phyloP scores from a whole-genome alignment of 2,797 vertebrate genomes.

The Miichthys miiuy region DNA sequence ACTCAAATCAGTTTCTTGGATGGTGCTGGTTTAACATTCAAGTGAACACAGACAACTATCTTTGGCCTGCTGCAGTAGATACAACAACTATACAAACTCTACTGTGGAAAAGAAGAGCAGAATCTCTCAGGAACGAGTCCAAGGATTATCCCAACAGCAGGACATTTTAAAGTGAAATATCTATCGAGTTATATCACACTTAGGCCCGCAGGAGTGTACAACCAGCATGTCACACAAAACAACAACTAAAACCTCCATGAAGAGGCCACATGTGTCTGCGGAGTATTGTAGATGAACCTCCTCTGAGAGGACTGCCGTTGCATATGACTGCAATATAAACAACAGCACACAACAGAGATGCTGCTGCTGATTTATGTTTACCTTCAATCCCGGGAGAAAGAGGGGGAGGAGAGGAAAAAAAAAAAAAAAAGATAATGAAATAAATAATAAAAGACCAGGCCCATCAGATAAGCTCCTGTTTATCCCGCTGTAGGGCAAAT shows the following conservation, averaged over 20 bases:
- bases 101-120: constrained; percentile 5
- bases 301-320: constrained; percentile 72
- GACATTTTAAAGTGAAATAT: constrained; percentile 64
- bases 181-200: constrained; percentile 47
- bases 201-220: constrained; percentile 47
- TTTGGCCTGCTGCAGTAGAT: constrained; percentile 26
- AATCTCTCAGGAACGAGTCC: constrained; percentile 42
- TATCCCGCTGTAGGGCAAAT: constrained; percentile 86
- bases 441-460: constrained; percentile 84
- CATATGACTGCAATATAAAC: constrained; percentile 82
- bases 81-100: constrained; percentile 24
- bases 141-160: constrained; percentile 50
- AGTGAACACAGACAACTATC: constrained; percentile 52
- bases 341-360: constrained; percentile 78
- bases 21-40: constrained; percentile 62
- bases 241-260: constrained; percentile 70
- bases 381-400: constrained; percentile 80
- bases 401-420: constrained; percentile 39
- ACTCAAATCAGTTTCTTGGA: constrained; percentile 60
- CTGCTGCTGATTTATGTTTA: constrained; percentile 83
- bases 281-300: constrained; percentile 72
- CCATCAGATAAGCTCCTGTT: constrained; percentile 86
- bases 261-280: constrained; percentile 75
- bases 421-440: constrained; percentile 80
- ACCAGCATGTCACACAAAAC: constrained; percentile 57